phyloP scores from a whole-genome alignment of 1,140 invertebrate genomes.

The Mycetomoellerius zeteki region DNA sequence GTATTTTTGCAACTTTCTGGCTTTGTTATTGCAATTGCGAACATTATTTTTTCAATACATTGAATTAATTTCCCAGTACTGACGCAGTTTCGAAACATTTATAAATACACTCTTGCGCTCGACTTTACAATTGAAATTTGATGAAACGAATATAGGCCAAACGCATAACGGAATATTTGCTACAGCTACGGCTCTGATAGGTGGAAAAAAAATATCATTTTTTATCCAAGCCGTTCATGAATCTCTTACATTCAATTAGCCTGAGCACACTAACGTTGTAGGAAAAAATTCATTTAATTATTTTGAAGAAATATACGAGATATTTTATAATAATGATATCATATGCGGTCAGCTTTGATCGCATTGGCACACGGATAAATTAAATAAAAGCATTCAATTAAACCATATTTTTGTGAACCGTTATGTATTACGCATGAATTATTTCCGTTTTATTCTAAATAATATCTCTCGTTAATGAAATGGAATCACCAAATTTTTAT shows the following conservation, averaged over 20 bases:
- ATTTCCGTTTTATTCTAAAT: conserved; percentile 18
- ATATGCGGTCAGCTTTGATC: background rate
- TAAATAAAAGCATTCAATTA: conserved; percentile 2
- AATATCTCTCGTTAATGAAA: background rate
- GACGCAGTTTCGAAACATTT: background rate
- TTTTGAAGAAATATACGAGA: background rate
- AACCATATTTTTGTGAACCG: background rate
- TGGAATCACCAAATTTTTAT: background rate
- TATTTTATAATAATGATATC: background rate
- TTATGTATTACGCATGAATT: background rate
- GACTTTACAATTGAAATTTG: conserved; percentile 35
- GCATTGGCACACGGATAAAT: background rate
- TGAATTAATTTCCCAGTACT: conserved; percentile 8
- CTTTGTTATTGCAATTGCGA: background rate
- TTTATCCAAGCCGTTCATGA: conserved; percentile 1
- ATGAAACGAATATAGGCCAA: conserved; percentile 25
- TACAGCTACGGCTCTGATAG: background rate
- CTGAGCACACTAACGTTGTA: background rate
- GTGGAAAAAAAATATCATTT: conserved; percentile 8
- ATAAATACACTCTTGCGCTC: background rate
- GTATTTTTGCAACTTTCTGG: background rate
- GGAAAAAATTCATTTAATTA: conserved; percentile 13
- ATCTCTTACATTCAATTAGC: conserved; percentile 25
- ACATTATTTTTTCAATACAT: background rate
- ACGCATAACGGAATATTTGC: background rate